A percentile compares a stretch with the other conserved stretches of the same genome.
Conservation (phyloP, 2,113 vertebrate genomes). For the Cyanoramphus novaezelandiae region DNA sequence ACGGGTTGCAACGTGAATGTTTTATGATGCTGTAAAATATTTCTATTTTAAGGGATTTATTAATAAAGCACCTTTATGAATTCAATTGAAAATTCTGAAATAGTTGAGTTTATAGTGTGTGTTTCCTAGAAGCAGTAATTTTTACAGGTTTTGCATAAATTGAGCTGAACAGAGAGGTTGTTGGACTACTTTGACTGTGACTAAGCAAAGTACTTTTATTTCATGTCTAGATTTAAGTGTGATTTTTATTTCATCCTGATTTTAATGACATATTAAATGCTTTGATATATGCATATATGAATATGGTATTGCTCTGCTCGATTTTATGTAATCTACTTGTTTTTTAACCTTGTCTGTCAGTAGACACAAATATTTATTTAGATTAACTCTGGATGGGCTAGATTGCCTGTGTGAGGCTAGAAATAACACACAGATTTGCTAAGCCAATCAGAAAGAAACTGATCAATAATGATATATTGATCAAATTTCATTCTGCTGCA, state of each 20-base stretch:
- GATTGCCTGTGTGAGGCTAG: neutral
- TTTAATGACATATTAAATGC: neutral
- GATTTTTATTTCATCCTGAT: neutral
- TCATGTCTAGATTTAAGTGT: neutral
- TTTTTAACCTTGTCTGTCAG: neutral
- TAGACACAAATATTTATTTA: neutral
- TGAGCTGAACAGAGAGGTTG: neutral
- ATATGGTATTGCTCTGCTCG: neutral
- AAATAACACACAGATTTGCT: slow-evolving; percentile 21
- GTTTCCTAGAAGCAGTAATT: neutral
- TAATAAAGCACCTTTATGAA: neutral
- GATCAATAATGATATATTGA: slow-evolving; percentile 64
- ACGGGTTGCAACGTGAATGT: neutral
- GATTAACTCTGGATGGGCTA: neutral
- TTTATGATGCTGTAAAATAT: neutral
- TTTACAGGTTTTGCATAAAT: neutral
- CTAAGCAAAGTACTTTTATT: neutral
- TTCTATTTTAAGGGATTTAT: neutral
- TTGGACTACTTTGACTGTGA: neutral
- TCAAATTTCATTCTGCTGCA: slow-evolving; percentile 40
- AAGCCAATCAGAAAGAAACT: slow-evolving; percentile 31
- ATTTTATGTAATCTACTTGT: neutral
- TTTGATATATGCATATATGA: neutral
- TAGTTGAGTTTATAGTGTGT: neutral
- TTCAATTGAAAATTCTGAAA: neutral